Percentiles rank a stretch among this genome's conserved stretches.
Conservation (phyloP, 2,113 vertebrate species). For the Sebastes schlegelii region DNA sequence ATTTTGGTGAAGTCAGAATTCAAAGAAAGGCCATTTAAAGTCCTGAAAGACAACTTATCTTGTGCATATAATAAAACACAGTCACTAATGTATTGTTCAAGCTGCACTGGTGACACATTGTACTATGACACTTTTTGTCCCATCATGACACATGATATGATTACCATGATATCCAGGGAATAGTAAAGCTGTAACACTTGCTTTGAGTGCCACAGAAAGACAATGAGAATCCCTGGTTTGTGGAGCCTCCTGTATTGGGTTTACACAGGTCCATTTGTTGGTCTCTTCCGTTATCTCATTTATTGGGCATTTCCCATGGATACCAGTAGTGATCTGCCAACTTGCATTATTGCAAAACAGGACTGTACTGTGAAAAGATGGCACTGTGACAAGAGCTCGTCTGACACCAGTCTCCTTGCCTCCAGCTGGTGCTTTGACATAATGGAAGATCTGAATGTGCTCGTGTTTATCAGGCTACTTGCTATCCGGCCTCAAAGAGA, state of each 20-base stretch:
- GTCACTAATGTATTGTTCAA: background rate
- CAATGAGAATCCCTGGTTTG: background rate
- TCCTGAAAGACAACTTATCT: background rate
- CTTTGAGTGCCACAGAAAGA: background rate
- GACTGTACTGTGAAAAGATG: background rate
- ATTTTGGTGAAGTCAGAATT: no score
- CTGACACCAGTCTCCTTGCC: background rate
- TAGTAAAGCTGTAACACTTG: slow-evolving; percentile 19
- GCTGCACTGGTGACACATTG: background rate
- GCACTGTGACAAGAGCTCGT: background rate
- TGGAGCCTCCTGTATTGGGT: background rate
- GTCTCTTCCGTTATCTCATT: background rate
- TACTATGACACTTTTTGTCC: background rate
- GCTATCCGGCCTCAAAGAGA: background rate
- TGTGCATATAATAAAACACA: background rate
- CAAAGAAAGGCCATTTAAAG: background rate
- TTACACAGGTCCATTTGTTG: slow-evolving; percentile 2
- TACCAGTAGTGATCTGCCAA: background rate
- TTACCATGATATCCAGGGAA: slow-evolving; percentile 37
- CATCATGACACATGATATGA: slow-evolving; percentile 35
- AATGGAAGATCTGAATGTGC: background rate
- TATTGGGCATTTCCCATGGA: background rate
- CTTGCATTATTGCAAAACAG: background rate
- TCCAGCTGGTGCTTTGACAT: background rate
- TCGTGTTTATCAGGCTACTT: background rate